A percentile compares a stretch with the other conserved stretches of the same genome.
Evolutionary conservation across 92 coral and sea anemone species (phyloP).

Genomic region (Epizoanthus rinbou): DNA sequence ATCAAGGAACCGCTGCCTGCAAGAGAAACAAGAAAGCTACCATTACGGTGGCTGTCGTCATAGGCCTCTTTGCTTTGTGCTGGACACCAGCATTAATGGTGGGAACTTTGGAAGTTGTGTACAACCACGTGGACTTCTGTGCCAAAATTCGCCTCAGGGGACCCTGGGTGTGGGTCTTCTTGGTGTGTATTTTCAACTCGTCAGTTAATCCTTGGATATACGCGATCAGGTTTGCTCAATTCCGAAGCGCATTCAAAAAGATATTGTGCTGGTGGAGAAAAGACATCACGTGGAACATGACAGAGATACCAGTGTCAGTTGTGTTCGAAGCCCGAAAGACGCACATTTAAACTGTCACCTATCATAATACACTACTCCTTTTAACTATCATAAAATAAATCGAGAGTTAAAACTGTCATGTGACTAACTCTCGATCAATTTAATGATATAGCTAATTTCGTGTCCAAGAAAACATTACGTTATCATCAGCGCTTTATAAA

Average conservation of each 20-base stretch:
- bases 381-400: too few species aligned
- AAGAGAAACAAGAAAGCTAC: constrained; percentile 20
- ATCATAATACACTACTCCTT: too few species aligned
- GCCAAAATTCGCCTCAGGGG: constrained; percentile 38
- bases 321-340: constrained; percentile 2
- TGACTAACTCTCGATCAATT: too few species aligned
- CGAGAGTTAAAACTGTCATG: too few species aligned
- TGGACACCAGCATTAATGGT: constrained; percentile 31
- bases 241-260: constrained; percentile 34
- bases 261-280: constrained; percentile 39
- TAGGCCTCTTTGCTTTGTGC: constrained; percentile 10
- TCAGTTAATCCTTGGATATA: constrained; percentile 37
- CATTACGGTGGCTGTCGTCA: constrained; percentile 31
- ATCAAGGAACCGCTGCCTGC: constrained; percentile 9
- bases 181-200: constrained; percentile 31
- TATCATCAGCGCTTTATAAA: too few species aligned
- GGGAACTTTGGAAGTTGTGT: constrained; percentile 27
- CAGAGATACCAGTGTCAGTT: background rate
- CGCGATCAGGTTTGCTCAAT: constrained; percentile 29
- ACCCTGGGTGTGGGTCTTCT: constrained; percentile 40
- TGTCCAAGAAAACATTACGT: too few species aligned
- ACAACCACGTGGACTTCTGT: constrained; percentile 30
- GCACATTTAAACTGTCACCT: too few species aligned
- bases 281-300: background rate
- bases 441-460: too few species aligned